Base-by-base conservation (phyloP, 2,888 invertebrate species). In the Leuctra nigra region DNA sequence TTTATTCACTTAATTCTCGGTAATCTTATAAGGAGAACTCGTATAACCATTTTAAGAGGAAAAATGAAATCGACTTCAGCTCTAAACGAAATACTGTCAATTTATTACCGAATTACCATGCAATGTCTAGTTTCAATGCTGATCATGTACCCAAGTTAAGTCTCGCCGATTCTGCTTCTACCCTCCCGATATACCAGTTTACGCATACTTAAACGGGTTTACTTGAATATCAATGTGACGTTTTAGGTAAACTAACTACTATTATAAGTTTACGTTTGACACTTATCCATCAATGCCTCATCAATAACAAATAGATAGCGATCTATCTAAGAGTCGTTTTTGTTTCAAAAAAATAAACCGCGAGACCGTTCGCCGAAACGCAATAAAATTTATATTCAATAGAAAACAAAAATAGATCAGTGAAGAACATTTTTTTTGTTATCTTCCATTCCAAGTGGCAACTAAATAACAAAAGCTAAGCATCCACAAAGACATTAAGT, bases 201-300 rank as follows among this genome's bases (percentile, higher is more conserved):
- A n/a, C n/a, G n/a, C n/a, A n/a, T n/a, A n/a, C n/a, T n/a, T n/a
- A 11, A 47, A 16, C 11, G 16, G 22, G 16, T 47, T 25, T 6
- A 24, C n/a, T 47, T 23, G 47, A 47, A 47, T 47, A 16, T 25
- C 47, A 47, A 47, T 47, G 46, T 23, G n/a, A 1, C 33, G 50
- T 7, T 50, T 50, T 50, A 50, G 50, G 50, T 33, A 33, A 50
- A 29, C 23, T n/a, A n/a, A n/a, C n/a, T n/a, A n/a, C n/a, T n/a
- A n/a, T n/a, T n/a, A n/a, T n/a, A n/a, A n/a, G n/a, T n/a, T n/a
- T n/a, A n/a, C n/a, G n/a, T n/a, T n/a, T n/a, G 41, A 41, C 41
- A 41, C 41, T 41, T 41, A 16, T 50, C 50, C 16, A 35, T 50
- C 50, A 50, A 14, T 13, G 33, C 20, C 18, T 35, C 35, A 50